Evolutionary conservation across 2,113 vertebrate genomes (phyloP), one percentile per base, ranked within the genome.

Genomic region (Orientallactaga bullata): DNA sequence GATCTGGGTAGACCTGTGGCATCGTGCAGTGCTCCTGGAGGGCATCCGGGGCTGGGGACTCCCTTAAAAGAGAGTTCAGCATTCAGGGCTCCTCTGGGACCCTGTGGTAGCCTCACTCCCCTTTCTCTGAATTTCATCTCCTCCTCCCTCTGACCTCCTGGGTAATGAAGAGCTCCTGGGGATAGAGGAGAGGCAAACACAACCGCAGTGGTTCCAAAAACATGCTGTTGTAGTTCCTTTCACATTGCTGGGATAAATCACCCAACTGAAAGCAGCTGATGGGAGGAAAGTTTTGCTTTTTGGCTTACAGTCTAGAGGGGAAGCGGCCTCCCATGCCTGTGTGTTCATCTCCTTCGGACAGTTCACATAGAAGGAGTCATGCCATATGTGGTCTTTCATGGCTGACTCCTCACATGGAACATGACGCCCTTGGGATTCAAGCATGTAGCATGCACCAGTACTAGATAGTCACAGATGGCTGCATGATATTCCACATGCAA

Each of bases 11-110:
- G 30, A 23, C 11, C 39, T 30, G 37, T 0, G 7, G 13, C 4
- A 0, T 1, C 11, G 3, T 24, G 60, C 42, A 5, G 16, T 7
- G 61, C 7, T 12, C 3, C 23, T 3, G 8, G 30, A 2, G 0
- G 5, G n/a, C 72, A 58, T 24, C 24, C 58, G 30, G 68, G 68
- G 3, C 3, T 18, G 39, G 17, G 21, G 3, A 7, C 12, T 35
- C 37, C 37, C 26, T 20, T 1, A 3, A 21, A 37, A 21, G 20
- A 24, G 60, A 47, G n/a, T 12, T 23, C 18, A 3, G 30, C 17
- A 42, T 10, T 39, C 17, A 18, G 58, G 7, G 15, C 23, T 5
- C 21, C 4, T 30, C 42, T 21, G 13, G 15, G 58, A 8, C 0
- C 15, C 7, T 55, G 12, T 16, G 15, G 55, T 55, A 3, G 16